These are phyloP conservation scores for Oophaga sylvatica DNA, from an alignment of 2,797 vertebrate genomes.

Conservation along the genomic window DNA sequence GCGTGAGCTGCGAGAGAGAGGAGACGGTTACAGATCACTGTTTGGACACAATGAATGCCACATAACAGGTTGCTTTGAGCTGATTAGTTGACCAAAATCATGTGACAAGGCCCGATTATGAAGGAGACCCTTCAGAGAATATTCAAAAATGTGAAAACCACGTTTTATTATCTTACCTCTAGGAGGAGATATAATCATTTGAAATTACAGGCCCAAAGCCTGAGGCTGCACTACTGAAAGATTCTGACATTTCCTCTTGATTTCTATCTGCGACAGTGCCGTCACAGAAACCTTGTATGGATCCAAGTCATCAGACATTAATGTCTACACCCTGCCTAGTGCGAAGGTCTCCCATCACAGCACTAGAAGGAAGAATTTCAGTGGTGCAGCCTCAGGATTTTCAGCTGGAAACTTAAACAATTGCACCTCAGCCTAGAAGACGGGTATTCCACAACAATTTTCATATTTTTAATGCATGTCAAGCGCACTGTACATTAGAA, in stretches of 20 bases:
- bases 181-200: not conserved
- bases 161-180: not conserved
- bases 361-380: not conserved
- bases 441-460: not conserved
- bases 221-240: not conserved
- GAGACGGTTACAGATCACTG: not conserved
- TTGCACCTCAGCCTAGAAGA: not conserved
- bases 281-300: not conserved
- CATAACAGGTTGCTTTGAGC: too few species aligned
- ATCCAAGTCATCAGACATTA: not conserved
- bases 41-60: too few species aligned
- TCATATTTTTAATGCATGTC: not conserved
- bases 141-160: not conserved
- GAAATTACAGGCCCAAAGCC: not conserved
- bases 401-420: not conserved
- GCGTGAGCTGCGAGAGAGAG: constrained; percentile 83
- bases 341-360: not conserved
- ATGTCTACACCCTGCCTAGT: not conserved
- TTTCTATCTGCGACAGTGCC: not conserved
- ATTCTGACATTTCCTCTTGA: not conserved
- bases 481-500: too few species aligned
- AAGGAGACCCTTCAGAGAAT: not conserved
- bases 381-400: not conserved
- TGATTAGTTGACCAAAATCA: too few species aligned
- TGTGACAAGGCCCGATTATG: not conserved